phyloP scores from a whole-genome alignment of 1,140 invertebrate species.

The Apocrypta bakeri region DNA sequence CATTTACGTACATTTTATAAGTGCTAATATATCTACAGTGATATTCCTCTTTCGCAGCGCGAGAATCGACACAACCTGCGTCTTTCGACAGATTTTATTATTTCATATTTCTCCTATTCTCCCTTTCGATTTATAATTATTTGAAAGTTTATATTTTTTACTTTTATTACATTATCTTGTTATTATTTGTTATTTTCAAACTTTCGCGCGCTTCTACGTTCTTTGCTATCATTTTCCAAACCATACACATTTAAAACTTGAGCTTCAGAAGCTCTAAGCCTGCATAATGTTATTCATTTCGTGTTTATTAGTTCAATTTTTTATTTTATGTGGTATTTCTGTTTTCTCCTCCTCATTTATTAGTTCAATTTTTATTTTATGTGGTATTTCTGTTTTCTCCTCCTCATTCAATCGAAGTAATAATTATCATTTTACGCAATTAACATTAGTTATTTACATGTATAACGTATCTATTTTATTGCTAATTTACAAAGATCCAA shows the following conservation, averaged over 20 bases:
- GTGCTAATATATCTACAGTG: constrained; percentile 73
- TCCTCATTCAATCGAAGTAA: constrained; percentile 14
- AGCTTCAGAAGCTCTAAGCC: constrained; percentile 9
- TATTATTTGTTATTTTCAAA: constrained; percentile 10
- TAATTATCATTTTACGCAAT: constrained; percentile 27
- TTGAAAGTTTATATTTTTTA: neutral
- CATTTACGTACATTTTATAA: constrained; percentile 64
- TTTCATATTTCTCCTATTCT: neutral
- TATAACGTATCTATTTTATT: constrained; percentile 27
- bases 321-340: constrained; percentile 5
- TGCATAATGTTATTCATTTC: neutral
- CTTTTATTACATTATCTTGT: constrained; percentile 11
- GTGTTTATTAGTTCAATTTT: neutral
- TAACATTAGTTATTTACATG: constrained; percentile 37
- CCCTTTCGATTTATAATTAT: neutral
- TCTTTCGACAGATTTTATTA: neutral
- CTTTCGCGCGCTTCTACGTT: constrained; percentile 1
- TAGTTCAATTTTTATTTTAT: neutral
- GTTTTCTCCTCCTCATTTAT: neutral
- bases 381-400: neutral
- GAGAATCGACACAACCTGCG: neutral
- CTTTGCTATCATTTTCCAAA: neutral
- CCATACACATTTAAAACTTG: constrained; percentile 26
- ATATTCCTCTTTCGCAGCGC: constrained; percentile 60
- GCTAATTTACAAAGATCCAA: constrained; percentile 42